These are phyloP conservation scores for Agrilus mali DNA, from an alignment of 2,888 invertebrate species.

Conservation along the genomic window DNA sequence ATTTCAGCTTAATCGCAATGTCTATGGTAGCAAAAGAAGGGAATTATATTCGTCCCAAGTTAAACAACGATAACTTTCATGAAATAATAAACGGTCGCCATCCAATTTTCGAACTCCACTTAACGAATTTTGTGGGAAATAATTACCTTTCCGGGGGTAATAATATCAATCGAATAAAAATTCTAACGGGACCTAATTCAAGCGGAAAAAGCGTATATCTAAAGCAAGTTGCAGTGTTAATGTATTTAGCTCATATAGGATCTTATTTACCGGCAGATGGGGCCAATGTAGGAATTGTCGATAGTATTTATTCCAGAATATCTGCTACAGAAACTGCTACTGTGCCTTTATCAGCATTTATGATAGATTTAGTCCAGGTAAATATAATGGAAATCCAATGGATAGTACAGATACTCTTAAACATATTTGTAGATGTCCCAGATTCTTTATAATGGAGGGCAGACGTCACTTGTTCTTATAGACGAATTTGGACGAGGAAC, in stretches of 20 bases:
- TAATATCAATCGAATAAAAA: slow-evolving; percentile 46
- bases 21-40: slow-evolving; percentile 28
- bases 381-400: not conserved
- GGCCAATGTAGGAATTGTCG: slow-evolving; percentile 58
- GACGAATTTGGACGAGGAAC: slow-evolving; percentile 91
- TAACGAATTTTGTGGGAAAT: slow-evolving; percentile 61
- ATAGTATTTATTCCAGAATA: slow-evolving; percentile 64
- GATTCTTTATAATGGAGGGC: slow-evolving; percentile 51
- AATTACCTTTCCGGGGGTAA: slow-evolving; percentile 46
- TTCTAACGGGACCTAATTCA: slow-evolving; percentile 82
- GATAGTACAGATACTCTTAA: not conserved
- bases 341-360: slow-evolving; percentile 71
- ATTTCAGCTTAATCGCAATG: slow-evolving; percentile 30
- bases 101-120: slow-evolving; percentile 56
- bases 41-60: slow-evolving; percentile 26
- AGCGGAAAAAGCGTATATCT: slow-evolving; percentile 88
- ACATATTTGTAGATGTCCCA: slow-evolving; percentile 47
- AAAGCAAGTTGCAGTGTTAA: slow-evolving; percentile 69
- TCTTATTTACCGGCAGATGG: slow-evolving; percentile 74
- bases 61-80: slow-evolving; percentile 26
- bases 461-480: slow-evolving; percentile 60
- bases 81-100: slow-evolving; percentile 46
- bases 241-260: slow-evolving; percentile 80
- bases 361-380: slow-evolving; percentile 75
- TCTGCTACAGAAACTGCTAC: slow-evolving; percentile 66